Evolutionary conservation across 2,888 invertebrate species (phyloP), one percentile per base, ranked within the genome.

Genomic region (Antheraea yamamai): DNA sequence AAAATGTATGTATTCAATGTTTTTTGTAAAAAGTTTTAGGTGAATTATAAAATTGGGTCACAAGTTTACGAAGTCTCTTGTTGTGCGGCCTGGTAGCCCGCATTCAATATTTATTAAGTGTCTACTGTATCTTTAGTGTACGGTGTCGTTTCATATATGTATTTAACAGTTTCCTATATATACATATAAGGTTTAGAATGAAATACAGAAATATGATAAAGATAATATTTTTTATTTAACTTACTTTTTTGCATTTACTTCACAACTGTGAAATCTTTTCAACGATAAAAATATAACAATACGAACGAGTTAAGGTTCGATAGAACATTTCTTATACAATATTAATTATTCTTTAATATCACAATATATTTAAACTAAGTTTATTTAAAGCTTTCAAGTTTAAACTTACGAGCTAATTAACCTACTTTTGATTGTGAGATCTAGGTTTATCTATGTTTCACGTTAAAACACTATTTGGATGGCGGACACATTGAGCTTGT

Each of bases 261-360:
- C 92, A 92, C 93, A 85, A 81, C 76, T 83, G 93, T 94, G 93
- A 93, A 93, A 89, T 91, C 89, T 92, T 94, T 92, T 91, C 81
- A 93, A 94, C 93, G 93, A 94, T 90, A 93, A 92, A 61, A 92
- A 92, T 91, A 94, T 93, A 94, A 94, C 93, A 95, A 94, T 87
- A 80, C 88, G 92, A 93, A 91, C 92, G 87, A 80, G 81, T 87
- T 85, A 82, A 84, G 87, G 93, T 88, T 89, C 93, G 89, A 91
- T 93, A 93, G 91, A 91, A 91, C 93, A 94, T 93, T 81, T 93
- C 91, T 89, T 89, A 89, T 89, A 93, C 93, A 94, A 91, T 92
- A 94, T 93, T 91, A 66, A 66, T 92, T 93, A 93, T 87, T 92
- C 90, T 92, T 92, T 94, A 94, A 93, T 94, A 95, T 95, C 94